Percentiles rank a stretch among this genome's conserved stretches.
phyloP scores from a whole-genome alignment of 2,888 invertebrate genomes.

The Girardia tigrina region DNA sequence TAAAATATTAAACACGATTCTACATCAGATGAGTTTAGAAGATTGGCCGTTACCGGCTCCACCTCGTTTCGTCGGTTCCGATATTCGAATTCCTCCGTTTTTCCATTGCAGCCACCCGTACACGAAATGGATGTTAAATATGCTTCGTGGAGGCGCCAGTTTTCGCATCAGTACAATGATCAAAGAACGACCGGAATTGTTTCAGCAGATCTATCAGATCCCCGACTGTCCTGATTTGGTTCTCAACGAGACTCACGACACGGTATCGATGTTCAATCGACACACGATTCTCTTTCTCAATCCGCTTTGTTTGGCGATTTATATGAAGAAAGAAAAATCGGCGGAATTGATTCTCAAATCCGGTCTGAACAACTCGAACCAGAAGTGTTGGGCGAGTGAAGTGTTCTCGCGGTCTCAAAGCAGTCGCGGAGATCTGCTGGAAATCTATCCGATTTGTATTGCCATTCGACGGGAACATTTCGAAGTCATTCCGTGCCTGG shows the following conservation, averaged over 20 bases:
- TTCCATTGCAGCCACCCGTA: conserved; percentile 30
- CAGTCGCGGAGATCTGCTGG: conserved; percentile 30
- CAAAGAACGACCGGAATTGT: conserved; percentile 26
- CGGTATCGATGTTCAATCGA: conserved; percentile 25
- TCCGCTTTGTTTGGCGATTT: conserved; percentile 31
- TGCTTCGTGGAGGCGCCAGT: conserved; percentile 27
- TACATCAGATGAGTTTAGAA: conserved; percentile 10
- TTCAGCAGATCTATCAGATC: conserved; percentile 32
- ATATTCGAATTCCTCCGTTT: conserved; percentile 30
- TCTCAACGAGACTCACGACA: conserved; percentile 14
- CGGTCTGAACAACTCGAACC: conserved; percentile 28
- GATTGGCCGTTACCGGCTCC: conserved; percentile 24
- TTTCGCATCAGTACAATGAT: conserved; percentile 27
- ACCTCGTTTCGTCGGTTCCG: background rate
- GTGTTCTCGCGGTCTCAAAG: conserved; percentile 25
- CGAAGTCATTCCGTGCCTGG: conserved; percentile 27
- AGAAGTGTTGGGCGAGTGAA: conserved; percentile 31
- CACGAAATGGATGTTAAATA: conserved; percentile 35
- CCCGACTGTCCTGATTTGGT: conserved; percentile 26
- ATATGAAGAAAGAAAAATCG: conserved; percentile 33
- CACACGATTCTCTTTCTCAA: conserved; percentile 28
- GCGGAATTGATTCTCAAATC: conserved; percentile 31
- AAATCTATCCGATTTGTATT: conserved; percentile 31
- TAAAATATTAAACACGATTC: too few relatives aligned
- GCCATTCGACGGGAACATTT: conserved; percentile 32